Conservation (phyloP, 2,113 vertebrate species). For the Tragelaphus buxtoni region DNA sequence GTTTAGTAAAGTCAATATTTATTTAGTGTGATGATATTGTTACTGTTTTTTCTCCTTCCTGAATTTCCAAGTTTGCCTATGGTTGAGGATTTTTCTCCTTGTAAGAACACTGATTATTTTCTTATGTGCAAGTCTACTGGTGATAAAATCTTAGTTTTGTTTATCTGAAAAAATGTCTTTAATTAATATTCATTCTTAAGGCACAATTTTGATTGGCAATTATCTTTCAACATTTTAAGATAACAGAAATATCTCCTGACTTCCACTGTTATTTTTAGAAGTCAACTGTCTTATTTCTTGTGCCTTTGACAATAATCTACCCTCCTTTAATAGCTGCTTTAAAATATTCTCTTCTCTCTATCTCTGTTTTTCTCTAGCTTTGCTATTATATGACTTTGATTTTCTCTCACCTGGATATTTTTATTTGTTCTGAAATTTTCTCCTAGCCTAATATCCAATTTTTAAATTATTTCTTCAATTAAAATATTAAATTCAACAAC, state of each 20-base stretch:
- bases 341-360: not conserved
- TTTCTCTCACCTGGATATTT: not conserved
- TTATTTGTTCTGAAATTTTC: not conserved
- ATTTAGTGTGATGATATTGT: not conserved
- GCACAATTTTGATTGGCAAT: not conserved
- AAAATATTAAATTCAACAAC: not conserved
- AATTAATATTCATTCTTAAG: not conserved
- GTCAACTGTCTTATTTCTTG: not conserved
- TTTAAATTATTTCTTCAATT: not conserved
- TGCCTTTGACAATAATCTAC: not conserved
- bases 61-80: not conserved
- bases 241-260: not conserved
- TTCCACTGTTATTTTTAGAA: not conserved
- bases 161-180: constrained; percentile 1
- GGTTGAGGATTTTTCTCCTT: not conserved
- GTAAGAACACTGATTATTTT: not conserved
- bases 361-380: not conserved
- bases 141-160: not conserved
- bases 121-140: not conserved
- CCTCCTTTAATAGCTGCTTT: not conserved
- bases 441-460: not conserved
- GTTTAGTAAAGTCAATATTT: not conserved
- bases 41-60: not conserved
- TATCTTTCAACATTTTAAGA: not conserved
- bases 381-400: not conserved